A percentile compares a stretch with the other conserved stretches of the same genome.
Evolutionary conservation across 2,888 invertebrate genomes (phyloP).

Genomic region (Rotaria magnacalcarata): DNA sequence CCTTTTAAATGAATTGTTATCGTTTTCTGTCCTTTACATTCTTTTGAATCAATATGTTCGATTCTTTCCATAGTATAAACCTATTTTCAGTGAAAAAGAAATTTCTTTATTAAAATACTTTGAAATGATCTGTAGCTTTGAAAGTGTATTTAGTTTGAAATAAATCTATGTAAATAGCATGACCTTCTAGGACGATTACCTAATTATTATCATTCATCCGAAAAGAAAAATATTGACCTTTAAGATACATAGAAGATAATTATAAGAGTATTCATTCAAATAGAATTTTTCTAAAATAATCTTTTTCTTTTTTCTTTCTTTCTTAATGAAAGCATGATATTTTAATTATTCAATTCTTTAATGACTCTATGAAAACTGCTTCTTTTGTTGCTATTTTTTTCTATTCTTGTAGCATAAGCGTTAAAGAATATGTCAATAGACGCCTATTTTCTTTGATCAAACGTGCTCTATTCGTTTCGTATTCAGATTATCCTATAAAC

Average conservation of each 20-base stretch:
- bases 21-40: slow-evolving; percentile 46
- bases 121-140: neutral
- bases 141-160: too few species aligned
- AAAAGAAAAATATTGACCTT: neutral
- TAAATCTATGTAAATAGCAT: neutral
- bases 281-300: too few species aligned
- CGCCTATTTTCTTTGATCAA: neutral
- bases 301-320: too few species aligned
- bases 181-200: neutral
- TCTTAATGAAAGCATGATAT: too few species aligned
- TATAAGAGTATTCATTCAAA: neutral
- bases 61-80: slow-evolving; percentile 47
- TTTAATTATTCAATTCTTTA: too few species aligned
- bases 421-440: neutral
- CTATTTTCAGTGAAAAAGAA: neutral
- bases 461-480: slow-evolving; percentile 8
- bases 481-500: neutral
- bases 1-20: slow-evolving; percentile 44
- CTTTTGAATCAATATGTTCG: slow-evolving; percentile 46
- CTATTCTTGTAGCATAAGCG: neutral
- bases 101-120: neutral
- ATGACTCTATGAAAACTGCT: too few species aligned
- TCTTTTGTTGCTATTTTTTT: neutral
- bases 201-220: neutral
- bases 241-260: neutral